Evolutionary conservation across 2,888 invertebrate species (phyloP).

Genomic region (Ennomos erosarius): DNA sequence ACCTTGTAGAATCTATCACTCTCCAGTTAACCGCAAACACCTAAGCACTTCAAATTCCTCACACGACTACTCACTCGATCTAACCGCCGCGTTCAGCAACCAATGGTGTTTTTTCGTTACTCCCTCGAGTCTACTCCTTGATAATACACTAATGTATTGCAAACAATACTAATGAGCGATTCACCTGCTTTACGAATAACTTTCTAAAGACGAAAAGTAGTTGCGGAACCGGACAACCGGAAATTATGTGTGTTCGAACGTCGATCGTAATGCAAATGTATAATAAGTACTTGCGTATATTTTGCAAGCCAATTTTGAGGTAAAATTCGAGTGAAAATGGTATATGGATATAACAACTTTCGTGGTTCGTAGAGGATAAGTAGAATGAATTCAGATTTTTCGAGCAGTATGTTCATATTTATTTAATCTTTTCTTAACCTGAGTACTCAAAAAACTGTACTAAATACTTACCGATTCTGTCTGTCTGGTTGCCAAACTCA

Average conservation of each 20-base stretch:
- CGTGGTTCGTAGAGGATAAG: too few species aligned
- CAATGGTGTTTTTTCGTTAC: slow-evolving; percentile 39
- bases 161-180: slow-evolving; percentile 41
- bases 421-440: too few species aligned
- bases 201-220: slow-evolving; percentile 54
- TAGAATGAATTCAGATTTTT: too few species aligned
- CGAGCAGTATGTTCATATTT: too few species aligned
- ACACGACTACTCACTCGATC: slow-evolving; percentile 35
- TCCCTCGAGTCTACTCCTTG: slow-evolving; percentile 29
- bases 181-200: slow-evolving; percentile 43
- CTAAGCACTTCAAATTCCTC: slow-evolving; percentile 46
- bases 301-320: slow-evolving; percentile 25
- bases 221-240: slow-evolving; percentile 52
- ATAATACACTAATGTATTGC: slow-evolving; percentile 44
- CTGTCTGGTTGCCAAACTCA: too few species aligned
- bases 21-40: slow-evolving; percentile 39
- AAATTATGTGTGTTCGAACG: slow-evolving; percentile 41
- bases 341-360: too few species aligned
- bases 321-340: slow-evolving; percentile 19
- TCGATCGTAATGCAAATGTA: slow-evolving; percentile 34
- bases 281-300: slow-evolving; percentile 15
- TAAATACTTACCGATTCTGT: too few species aligned
- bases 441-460: too few species aligned
- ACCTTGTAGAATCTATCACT: slow-evolving; percentile 20
- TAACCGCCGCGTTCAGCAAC: slow-evolving; percentile 36